Evolutionary conservation across 2,888 invertebrate species (phyloP).

Genomic region (Lottia scabra): DNA sequence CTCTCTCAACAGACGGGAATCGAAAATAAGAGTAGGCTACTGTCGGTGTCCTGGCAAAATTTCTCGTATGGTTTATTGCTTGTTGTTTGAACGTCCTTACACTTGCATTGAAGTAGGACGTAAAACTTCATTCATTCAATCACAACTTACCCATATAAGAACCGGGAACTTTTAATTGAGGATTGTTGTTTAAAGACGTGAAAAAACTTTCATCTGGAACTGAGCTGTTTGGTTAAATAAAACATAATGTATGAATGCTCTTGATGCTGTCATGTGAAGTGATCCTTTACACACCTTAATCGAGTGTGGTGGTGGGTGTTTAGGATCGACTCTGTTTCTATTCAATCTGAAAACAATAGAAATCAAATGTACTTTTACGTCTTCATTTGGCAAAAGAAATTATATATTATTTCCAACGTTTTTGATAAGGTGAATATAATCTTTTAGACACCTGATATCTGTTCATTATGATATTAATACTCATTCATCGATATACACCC

Average conservation of each 20-base stretch:
- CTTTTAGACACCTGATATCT: too few species aligned
- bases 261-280: constrained; percentile 4
- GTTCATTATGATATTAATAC: too few species aligned
- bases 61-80: not conserved
- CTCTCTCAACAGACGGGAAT: too few species aligned
- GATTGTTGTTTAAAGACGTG: constrained; percentile 9
- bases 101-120: not conserved
- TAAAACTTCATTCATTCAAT: not conserved
- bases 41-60: not conserved
- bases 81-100: not conserved
- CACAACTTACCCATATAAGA: constrained; percentile 6
- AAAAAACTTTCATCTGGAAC: constrained; percentile 15
- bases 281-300: constrained; percentile 6
- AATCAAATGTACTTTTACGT: too few species aligned
- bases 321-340: not conserved
- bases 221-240: not conserved
- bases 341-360: too few species aligned
- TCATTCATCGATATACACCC: too few species aligned
- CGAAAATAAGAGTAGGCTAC: too few species aligned
- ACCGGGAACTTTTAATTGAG: not conserved
- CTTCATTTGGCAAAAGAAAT: too few species aligned
- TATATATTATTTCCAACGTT: too few species aligned
- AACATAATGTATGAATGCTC: constrained; percentile 8
- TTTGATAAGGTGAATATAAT: too few species aligned
- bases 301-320: constrained; percentile 9